Base-by-base conservation (phyloP, 2,797 vertebrate species). In the Martes flavigula region DNA sequence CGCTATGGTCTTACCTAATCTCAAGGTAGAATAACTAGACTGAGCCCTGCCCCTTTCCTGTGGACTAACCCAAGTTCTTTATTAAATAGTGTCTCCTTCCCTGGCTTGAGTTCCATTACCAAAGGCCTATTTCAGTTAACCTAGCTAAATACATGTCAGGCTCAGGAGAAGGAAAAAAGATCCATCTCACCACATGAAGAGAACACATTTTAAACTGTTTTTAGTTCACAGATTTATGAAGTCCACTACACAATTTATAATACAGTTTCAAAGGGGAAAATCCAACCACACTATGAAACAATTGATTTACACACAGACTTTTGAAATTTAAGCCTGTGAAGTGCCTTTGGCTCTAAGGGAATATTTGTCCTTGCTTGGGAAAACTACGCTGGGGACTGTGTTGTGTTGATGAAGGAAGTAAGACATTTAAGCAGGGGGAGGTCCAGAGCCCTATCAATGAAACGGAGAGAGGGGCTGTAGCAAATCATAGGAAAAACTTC, bases 141-240 rank as follows among this genome's bases (percentile, higher is more conserved):
- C 79, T 90, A 62, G 66, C n/a, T 86, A 86, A 95, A 96, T 64
- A 93, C 15, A 96, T 27, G 18, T n/a, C 92, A 94, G 48, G n/a
- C 14, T 90, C 82, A 58, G 20, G 30, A 90, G 64, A 90, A 62
- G 48, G 27, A 56, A 13, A 11, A 68, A 70, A 60, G 94, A 70
- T 72, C n/a, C 30, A 92, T 6, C 6, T 27, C 17, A 27, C 17
- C 3, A 46, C 18, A 56, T 18, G 58, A 91, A 77, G 48, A 96
- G 60, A 95, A 78, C 38, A 73, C 85, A 40, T 94, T 98, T 96
- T 92, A 94, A 73, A 96, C 54, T 18, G 7, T 78, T 77, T 92
- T 89, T 78, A 94, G 60, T 35, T 9, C 82, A 94, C 46, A 88
- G 93, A 97, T 96, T 97, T 97, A 95, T 96, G 73, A 97, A 97